Base-by-base conservation (phyloP, 2,113 vertebrate genomes). In the Callipepla californica region DNA sequence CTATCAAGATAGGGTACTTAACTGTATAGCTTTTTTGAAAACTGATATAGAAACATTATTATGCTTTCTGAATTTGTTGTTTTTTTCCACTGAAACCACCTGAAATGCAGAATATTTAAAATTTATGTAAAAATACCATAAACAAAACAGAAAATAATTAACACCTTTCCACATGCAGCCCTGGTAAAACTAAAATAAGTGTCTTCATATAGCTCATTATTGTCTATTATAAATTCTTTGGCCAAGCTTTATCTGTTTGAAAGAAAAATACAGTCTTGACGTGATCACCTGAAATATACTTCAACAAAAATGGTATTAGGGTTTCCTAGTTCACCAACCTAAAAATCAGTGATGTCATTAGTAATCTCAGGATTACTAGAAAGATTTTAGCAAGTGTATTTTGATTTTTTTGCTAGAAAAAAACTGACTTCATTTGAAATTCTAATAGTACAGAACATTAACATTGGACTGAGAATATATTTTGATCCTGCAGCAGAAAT, bases 391-490 rank as follows among this genome's bases (percentile, higher is more conserved):
- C 55, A 63, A 76, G 32, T 47, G 6, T 5, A 7, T 53, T 79
- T 90, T 30, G 38, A 3, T 36, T 38, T 12, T 87, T 88, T 82
- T 55, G 16, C 42, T 82, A 63, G 42, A 77, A 91, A 89, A 21
- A 91, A 91, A 21, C 36, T 38, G 6, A 30, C 42, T 81, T 89
- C 14, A 76, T 92, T 94, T 91, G 50, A 25, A 85, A 59, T 87
- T 89, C 63, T 77, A 85, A 66, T 25, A 58, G 23, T 30, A 65
- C 12, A 87, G 25, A 85, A 66, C 9, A 67, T 87, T 79, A 92
- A 80, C 32, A 89, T 17, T 9, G 76, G 59, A 13, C n/a, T 23
- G 10, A 50, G 25, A 80, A 50, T 68, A 17, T 42, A 45, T 90
- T 86, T 65, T 26, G 44, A 32, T 65, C 14, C 18, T 82, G 14